Evolutionary conservation across 1,140 invertebrate genomes (phyloP), one percentile per base, ranked within the genome.

Genomic region (Lethocerus indicus): DNA sequence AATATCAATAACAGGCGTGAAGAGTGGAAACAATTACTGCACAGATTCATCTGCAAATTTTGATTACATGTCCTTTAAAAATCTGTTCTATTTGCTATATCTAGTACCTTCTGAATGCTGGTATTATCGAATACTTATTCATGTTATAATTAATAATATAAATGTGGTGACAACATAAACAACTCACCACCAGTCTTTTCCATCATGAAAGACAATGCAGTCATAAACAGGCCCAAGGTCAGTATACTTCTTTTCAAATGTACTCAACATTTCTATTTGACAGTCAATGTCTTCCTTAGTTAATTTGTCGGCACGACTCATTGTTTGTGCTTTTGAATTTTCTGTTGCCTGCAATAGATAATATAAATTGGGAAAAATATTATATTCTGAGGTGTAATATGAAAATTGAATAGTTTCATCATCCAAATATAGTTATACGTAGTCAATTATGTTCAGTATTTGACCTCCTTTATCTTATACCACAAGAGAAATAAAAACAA

Each of bases 171-270:
- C 7, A n/a, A 5, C 39, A 27, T 24, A 6, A 43, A 36, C 9
- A 18, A 48, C 67, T 65, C 58, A 85, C 81, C 77, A 71, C 85
- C 87, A 83, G 56, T 74, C 71, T 44, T 72, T 54, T 49, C 87
- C 86, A 73, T 91, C 81, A 63, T 94, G 74, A 64, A 89, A 97
- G 12, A 97, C 74, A 47, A 98, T 71, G 71, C 89, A 92, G 65
- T 98, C 94, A 66, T 85, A 93, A 12, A 86, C 78, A 20, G 90
- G 89, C 21, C 91, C 57, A 88, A 79, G 61, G 66, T 96, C 89
- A 51, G 64, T 71, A 62, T 81, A 88, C 61, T 92, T 90, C 64
- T 95, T 96, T 56, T 98, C 93, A 41, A 83, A 70, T 54, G 65
- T 71, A 46, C 53, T 54, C 32, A 97, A 67, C 45, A 88, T 70